Evolutionary conservation across 2,797 vertebrate species (phyloP).

Genomic region (Acanthopagrus latus): DNA sequence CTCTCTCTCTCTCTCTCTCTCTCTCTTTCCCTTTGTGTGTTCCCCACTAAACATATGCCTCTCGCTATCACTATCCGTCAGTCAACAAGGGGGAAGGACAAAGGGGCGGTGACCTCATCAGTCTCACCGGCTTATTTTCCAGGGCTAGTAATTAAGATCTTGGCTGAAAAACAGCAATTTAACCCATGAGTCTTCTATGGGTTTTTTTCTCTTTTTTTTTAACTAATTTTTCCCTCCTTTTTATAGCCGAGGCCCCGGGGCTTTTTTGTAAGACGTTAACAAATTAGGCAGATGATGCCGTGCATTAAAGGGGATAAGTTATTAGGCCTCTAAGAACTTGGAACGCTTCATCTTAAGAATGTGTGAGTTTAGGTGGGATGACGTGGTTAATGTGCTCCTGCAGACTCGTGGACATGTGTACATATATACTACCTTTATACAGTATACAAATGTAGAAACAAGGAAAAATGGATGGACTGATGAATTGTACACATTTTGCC

Average conservation of each 20-base stretch:
- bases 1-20: slow-evolving; percentile 17
- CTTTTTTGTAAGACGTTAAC: slow-evolving; percentile 68
- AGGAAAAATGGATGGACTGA: neutral
- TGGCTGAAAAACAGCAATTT: slow-evolving; percentile 66
- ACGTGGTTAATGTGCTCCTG: slow-evolving; percentile 18
- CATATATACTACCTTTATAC: neutral
- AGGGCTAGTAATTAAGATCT: slow-evolving; percentile 76
- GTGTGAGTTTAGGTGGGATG: slow-evolving; percentile 40
- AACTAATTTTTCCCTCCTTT: slow-evolving; percentile 57
- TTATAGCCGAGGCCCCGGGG: slow-evolving; percentile 59
- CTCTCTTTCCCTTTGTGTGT: slow-evolving; percentile 36
- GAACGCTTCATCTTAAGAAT: slow-evolving; percentile 58
- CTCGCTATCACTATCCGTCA: slow-evolving; percentile 69
- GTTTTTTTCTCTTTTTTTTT: slow-evolving; percentile 5
- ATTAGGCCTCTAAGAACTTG: slow-evolving; percentile 52
- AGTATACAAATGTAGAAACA: neutral
- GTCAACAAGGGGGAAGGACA: slow-evolving; percentile 71
- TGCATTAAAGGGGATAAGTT: slow-evolving; percentile 60
- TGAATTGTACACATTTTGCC: neutral
- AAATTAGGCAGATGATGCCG: slow-evolving; percentile 70
- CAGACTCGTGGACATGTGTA: slow-evolving; percentile 3
- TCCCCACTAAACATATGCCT: slow-evolving; percentile 70
- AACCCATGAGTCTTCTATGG: slow-evolving; percentile 58
- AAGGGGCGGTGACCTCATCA: slow-evolving; percentile 69
- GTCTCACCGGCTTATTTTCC: slow-evolving; percentile 66